Percentiles rank a stretch among this genome's conserved stretches.
phyloP scores from a whole-genome alignment of 1,140 invertebrate genomes.

The Drosophila pseudoananassae region DNA sequence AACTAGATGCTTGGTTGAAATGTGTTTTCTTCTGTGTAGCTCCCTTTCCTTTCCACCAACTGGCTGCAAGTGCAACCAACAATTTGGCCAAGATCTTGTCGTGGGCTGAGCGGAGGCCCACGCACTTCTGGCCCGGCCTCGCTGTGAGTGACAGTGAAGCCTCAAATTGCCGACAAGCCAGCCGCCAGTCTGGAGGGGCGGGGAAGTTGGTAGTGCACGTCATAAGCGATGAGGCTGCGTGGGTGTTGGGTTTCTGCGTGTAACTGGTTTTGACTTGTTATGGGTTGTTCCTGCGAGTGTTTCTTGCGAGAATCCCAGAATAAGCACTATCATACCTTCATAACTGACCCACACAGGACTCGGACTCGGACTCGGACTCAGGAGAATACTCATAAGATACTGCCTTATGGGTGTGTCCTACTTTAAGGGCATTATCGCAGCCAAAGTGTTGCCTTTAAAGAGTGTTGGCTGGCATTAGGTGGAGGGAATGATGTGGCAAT shows the following conservation, averaged over 20 bases:
- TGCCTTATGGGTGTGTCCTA: too few relatives aligned
- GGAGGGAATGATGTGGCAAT: constrained; percentile 21
- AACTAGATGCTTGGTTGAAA: neutral
- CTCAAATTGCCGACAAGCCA: constrained; percentile 72
- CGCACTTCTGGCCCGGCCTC: constrained; percentile 37
- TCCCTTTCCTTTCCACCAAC: constrained; percentile 6
- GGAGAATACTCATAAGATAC: too few relatives aligned
- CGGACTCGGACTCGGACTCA: constrained; percentile 9
- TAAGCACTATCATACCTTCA: constrained; percentile 37
- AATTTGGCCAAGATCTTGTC: constrained; percentile 70
- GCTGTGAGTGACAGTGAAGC: constrained; percentile 70
- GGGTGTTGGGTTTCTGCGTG: constrained; percentile 36
- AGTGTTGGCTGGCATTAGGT: neutral
- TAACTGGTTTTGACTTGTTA: constrained; percentile 71
- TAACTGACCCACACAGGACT: constrained; percentile 54
- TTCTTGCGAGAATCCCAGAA: neutral
- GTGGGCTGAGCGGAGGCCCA: constrained; percentile 56
- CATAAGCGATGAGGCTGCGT: constrained; percentile 35
- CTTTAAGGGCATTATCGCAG: neutral
- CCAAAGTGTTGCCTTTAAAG: neutral
- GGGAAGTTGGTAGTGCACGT: constrained; percentile 39
- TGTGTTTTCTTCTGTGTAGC: neutral
- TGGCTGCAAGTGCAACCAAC: constrained; percentile 67
- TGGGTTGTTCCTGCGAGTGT: constrained; percentile 24
- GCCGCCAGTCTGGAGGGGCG: constrained; percentile 20